Evolutionary conservation across 2,888 invertebrate species (phyloP).

Genomic region (Stenichneumon culpator): DNA sequence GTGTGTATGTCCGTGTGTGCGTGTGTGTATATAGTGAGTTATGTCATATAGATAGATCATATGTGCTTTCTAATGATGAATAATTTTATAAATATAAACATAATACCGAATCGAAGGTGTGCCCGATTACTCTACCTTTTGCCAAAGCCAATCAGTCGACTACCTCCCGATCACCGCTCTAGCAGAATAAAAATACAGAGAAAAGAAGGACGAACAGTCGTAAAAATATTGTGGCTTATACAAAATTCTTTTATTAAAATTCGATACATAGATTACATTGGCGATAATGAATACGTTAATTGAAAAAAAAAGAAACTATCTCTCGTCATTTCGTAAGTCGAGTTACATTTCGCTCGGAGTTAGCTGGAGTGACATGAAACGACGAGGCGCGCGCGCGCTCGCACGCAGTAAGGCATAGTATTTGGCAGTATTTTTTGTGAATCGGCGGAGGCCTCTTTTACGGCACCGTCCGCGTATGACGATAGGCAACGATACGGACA

Average conservation of each 20-base stretch:
- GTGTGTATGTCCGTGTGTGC: slow-evolving; percentile 73
- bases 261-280: slow-evolving; percentile 60
- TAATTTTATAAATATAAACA: slow-evolving; percentile 84
- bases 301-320: slow-evolving; percentile 49
- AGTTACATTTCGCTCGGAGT: slow-evolving; percentile 45
- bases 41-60: slow-evolving; percentile 83
- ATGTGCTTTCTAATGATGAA: slow-evolving; percentile 84
- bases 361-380: slow-evolving; percentile 31
- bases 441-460: slow-evolving; percentile 32
- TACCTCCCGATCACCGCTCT: neutral
- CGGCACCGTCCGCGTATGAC: neutral
- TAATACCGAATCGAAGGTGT: slow-evolving; percentile 80
- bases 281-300: slow-evolving; percentile 65
- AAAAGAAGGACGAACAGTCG: neutral
- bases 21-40: slow-evolving; percentile 79
- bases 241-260: slow-evolving; percentile 69
- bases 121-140: slow-evolving; percentile 71
- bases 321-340: slow-evolving; percentile 43
- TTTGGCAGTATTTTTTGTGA: slow-evolving; percentile 66
- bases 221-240: slow-evolving; percentile 61
- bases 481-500: neutral
- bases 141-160: neutral
- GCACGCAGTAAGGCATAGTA: slow-evolving; percentile 49
- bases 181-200: neutral
- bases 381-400: slow-evolving; percentile 9